phyloP scores from a whole-genome alignment of 2,888 invertebrate species.

The Eurytoma californica region DNA sequence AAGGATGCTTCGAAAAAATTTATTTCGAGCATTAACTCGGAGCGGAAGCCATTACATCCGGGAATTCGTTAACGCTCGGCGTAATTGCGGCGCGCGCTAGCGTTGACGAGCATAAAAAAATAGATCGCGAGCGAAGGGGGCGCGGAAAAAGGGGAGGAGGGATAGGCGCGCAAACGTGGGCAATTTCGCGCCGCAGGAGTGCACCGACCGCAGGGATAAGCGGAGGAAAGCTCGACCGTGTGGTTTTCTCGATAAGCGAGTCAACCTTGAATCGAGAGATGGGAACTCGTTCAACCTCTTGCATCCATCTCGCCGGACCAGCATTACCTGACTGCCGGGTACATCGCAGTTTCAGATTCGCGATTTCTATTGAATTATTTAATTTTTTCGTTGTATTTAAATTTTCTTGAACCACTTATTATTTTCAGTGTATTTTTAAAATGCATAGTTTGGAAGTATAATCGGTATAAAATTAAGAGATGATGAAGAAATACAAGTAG shows the following conservation, averaged over 20 bases:
- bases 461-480: not conserved
- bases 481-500: too few relatives aligned
- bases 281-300: constrained; percentile 6
- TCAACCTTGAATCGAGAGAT: constrained; percentile 30
- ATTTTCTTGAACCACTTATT: too few relatives aligned
- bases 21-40: not conserved
- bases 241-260: constrained; percentile 38
- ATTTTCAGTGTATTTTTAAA: not conserved
- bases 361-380: too few relatives aligned
- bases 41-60: constrained; percentile 17
- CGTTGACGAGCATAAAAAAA: not conserved
- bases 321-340: too few relatives aligned
- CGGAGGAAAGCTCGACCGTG: constrained; percentile 7
- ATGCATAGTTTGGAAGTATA: too few relatives aligned
- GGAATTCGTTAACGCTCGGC: constrained; percentile 4
- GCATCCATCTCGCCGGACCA: not conserved
- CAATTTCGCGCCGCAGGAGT: not conserved
- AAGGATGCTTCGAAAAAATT: too few relatives aligned
- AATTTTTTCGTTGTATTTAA: too few relatives aligned
- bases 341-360: too few relatives aligned
- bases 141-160: too few relatives aligned
- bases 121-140: too few relatives aligned
- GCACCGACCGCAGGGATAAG: not conserved
- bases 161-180: not conserved
- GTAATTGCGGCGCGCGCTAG: not conserved